A percentile compares a stretch with the other conserved stretches of the same genome.
These are phyloP conservation scores for Cheirogaleus major DNA, from an alignment of 2,797 vertebrate species.

Conservation along the genomic window DNA sequence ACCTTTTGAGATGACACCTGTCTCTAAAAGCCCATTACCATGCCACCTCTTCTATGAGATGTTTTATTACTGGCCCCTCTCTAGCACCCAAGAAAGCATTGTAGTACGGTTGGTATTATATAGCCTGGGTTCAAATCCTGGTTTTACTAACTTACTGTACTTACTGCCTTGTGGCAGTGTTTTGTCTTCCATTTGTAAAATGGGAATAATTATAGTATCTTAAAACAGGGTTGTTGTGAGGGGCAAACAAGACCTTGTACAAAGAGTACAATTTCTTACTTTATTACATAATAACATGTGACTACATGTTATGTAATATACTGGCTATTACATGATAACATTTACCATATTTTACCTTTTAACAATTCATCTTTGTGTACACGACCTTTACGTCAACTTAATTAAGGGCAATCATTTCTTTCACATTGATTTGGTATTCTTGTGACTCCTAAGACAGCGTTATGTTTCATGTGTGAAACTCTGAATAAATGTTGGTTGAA, in stretches of 20 bases:
- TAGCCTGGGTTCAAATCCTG: not conserved
- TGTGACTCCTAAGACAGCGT: not conserved
- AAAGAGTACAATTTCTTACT: not conserved
- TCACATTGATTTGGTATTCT: not conserved
- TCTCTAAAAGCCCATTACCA: not conserved
- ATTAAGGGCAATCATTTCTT: not conserved
- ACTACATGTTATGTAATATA: not conserved
- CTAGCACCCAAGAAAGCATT: not conserved
- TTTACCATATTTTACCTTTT: not conserved
- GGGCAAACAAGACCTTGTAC: not conserved
- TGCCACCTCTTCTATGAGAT: not conserved
- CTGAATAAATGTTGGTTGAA: conserved; percentile 33
- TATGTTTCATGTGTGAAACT: not conserved
- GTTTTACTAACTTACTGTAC: not conserved
- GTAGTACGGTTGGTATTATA: not conserved
- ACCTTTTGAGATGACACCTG: not conserved
- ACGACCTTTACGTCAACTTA: not conserved
- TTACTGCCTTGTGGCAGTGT: not conserved
- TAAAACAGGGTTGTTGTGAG: not conserved
- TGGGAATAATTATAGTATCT: not conserved
- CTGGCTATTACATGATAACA: not conserved
- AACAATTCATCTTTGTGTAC: not conserved
- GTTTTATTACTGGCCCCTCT: not conserved
- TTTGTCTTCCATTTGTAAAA: not conserved
- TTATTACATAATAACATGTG: not conserved